Percentiles rank a stretch among this genome's conserved stretches.
Conservation (phyloP, 2,113 vertebrate genomes). For the Tenrec ecaudatus region DNA sequence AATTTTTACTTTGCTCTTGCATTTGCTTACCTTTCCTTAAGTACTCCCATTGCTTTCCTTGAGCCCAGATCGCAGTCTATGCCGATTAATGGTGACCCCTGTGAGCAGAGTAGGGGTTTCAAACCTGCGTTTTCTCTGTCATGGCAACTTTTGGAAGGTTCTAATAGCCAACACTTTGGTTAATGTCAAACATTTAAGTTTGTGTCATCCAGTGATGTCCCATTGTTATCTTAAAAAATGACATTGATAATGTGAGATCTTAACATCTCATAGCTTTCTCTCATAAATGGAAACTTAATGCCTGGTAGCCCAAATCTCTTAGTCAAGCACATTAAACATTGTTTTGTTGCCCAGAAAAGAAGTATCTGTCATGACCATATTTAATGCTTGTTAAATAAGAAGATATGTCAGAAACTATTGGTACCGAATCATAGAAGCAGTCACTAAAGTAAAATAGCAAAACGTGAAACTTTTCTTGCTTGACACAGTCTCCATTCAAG, state of each 20-base stretch:
- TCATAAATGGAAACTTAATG: neutral
- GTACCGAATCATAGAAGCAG: too few species aligned
- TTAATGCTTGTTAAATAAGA: neutral
- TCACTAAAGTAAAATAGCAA: too few species aligned
- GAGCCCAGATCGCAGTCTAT: neutral
- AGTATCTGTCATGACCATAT: neutral
- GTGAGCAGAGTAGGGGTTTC: neutral
- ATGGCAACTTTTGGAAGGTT: neutral
- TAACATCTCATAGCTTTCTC: neutral
- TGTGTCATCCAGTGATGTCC: neutral
- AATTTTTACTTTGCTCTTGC: neutral
- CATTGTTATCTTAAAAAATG: neutral
- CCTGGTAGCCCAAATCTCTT: conserved; percentile 2
- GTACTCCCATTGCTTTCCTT: neutral
- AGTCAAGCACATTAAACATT: neutral
- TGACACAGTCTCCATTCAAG: too few species aligned
- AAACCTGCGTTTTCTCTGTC: neutral
- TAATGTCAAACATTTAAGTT: neutral
- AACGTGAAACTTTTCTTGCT: too few species aligned
- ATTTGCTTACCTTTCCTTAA: neutral
- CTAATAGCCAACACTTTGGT: neutral
- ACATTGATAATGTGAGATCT: neutral
- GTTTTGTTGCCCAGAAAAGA: neutral
- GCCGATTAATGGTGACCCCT: neutral
- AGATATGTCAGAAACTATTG: too few species aligned